These are phyloP conservation scores for Acleris laterana DNA, from an alignment of 2,888 invertebrate genomes.

Conservation along the genomic window DNA sequence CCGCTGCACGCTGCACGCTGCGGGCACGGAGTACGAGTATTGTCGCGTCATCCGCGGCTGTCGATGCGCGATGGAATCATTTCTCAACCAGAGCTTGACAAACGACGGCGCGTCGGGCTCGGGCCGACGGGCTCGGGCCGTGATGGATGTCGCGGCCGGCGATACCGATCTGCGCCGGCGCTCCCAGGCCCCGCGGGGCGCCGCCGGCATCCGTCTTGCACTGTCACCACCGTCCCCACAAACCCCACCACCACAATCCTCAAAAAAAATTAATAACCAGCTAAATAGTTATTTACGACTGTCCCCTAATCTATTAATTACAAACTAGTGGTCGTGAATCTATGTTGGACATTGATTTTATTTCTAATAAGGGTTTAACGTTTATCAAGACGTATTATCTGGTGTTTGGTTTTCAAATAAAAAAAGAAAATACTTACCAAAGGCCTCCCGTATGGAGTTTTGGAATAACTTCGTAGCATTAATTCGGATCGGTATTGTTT, in stretches of 20 bases:
- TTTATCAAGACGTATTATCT: constrained; percentile 34
- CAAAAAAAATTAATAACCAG: constrained; percentile 9
- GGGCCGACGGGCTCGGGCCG: constrained; percentile 2
- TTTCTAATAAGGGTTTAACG: constrained; percentile 31
- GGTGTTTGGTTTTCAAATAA: constrained; percentile 14
- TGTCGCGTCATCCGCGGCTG: constrained; percentile 18
- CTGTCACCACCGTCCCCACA: constrained; percentile 64
- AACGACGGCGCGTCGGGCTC: constrained; percentile 20
- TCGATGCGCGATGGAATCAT: constrained; percentile 34
- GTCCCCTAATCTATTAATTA: constrained; percentile 34
- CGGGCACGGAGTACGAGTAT: constrained; percentile 9
- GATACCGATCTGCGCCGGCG: constrained; percentile 28
- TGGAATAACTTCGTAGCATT: constrained; percentile 28
- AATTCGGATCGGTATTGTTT: constrained; percentile 14
- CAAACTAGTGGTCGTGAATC: constrained; percentile 32
- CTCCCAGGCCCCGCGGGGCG: constrained; percentile 45
- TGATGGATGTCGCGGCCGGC: constrained; percentile 33
- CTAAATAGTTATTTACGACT: constrained; percentile 32
- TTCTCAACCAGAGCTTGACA: constrained; percentile 30
- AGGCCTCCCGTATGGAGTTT: constrained; percentile 26
- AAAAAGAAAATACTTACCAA: constrained; percentile 12
- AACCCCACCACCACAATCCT: constrained; percentile 2
- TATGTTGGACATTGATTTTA: constrained; percentile 35
- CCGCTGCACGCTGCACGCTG: constrained; percentile 35
- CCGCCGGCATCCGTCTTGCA: constrained; percentile 57